Conservation (phyloP, 2,888 invertebrate species). For the Hyposoter dolosus region DNA sequence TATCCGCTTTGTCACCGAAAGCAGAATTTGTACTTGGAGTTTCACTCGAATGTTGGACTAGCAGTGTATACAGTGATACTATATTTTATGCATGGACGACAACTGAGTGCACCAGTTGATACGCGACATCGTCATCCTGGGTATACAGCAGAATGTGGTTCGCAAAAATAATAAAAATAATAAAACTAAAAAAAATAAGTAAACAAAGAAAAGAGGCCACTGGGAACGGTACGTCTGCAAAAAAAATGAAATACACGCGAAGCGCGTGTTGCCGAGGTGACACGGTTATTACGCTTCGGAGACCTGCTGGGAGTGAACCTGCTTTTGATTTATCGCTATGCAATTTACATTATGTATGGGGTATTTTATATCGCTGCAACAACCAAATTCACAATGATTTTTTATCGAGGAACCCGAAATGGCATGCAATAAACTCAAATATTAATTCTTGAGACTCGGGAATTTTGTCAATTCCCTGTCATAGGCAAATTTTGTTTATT, state of each 20-base stretch:
- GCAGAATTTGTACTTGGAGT: conserved; percentile 15
- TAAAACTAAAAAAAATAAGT: not conserved
- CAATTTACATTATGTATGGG: conserved; percentile 24
- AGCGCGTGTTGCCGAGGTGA: conserved; percentile 42
- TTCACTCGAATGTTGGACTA: not conserved
- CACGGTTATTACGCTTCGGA: conserved; percentile 54
- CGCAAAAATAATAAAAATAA: not conserved
- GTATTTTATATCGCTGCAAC: not conserved
- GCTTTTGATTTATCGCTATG: conserved; percentile 55
- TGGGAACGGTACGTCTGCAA: conserved; percentile 31
- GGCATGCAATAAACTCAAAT: not conserved
- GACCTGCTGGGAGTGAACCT: conserved; percentile 13
- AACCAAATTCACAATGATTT: not conserved
- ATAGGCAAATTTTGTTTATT: not conserved
- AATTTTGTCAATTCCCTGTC: not conserved
- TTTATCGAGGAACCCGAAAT: not conserved
- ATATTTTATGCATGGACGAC: conserved; percentile 15
- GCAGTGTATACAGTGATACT: not conserved
- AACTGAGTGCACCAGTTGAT: conserved; percentile 37
- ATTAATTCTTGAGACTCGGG: not conserved
- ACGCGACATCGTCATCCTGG: conserved; percentile 44
- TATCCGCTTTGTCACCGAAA: conserved; percentile 35
- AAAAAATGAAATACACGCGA: conserved; percentile 53
- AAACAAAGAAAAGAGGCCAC: conserved; percentile 42
- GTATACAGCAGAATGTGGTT: conserved; percentile 42